Evolutionary conservation across 2,113 vertebrate genomes (phyloP).

Genomic region (Pteruthius melanotis): DNA sequence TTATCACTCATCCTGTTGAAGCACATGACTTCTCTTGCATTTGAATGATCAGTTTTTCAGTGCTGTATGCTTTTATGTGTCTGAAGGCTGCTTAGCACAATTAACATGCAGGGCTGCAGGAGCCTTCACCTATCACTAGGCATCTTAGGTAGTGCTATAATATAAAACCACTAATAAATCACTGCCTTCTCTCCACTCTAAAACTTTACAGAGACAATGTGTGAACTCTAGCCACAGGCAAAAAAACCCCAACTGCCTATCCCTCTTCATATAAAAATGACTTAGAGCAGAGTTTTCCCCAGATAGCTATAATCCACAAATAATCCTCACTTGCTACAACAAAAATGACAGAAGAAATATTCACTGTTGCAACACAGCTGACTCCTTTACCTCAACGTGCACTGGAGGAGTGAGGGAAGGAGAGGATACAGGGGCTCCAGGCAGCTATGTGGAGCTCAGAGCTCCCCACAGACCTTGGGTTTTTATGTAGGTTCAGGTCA

Average conservation of each 20-base stretch:
- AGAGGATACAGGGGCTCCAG: rapidly evolving
- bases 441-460: not conserved
- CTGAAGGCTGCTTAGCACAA: not conserved
- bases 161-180: not conserved
- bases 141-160: not conserved
- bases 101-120: not conserved
- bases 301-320: conserved; percentile 19
- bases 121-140: not conserved
- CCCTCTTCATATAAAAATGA: not conserved
- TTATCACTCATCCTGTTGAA: not conserved
- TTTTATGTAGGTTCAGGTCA: not conserved
- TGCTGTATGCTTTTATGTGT: not conserved
- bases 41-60: not conserved
- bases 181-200: not conserved
- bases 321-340: conserved; percentile 19
- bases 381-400: not conserved
- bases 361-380: not conserved
- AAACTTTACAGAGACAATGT: not conserved
- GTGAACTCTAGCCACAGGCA: conserved; percentile 6
- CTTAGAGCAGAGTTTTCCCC: conserved; percentile 21
- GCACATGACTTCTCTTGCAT: not conserved
- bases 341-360: conserved; percentile 13
- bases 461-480: not conserved
- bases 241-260: not conserved
- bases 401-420: not conserved